Conservation (phyloP, 2,797 vertebrate genomes). For the Aplochiton taeniatus region DNA sequence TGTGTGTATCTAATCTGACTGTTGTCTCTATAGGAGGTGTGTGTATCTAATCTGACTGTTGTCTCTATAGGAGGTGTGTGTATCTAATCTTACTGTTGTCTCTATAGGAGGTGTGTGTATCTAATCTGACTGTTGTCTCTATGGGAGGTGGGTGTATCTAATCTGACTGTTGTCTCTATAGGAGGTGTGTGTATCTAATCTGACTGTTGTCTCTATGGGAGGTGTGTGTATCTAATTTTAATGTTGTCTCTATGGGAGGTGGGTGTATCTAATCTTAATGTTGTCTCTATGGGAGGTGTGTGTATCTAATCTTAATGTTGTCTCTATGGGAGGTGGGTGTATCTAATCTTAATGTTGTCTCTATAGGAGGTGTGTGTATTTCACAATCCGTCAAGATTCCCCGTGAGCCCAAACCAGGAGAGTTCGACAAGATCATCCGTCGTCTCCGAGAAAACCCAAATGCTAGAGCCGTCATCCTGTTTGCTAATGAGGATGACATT, state of each 20-base stretch:
- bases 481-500: conserved; percentile 97
- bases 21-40: conserved; percentile 81
- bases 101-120: conserved; percentile 90
- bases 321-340: conserved; percentile 86
- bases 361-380: conserved; percentile 89
- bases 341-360: conserved; percentile 75
- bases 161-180: conserved; percentile 64
- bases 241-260: conserved; percentile 76
- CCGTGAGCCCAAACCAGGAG: conserved; percentile 87
- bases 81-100: conserved; percentile 73
- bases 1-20: conserved; percentile 92
- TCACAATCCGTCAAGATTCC: conserved; percentile 98
- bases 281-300: conserved; percentile 81
- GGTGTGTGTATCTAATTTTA: conserved; percentile 94
- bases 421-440: conserved; percentile 94
- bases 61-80: conserved; percentile 86
- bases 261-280: conserved; percentile 92
- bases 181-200: conserved; percentile 94
- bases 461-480: conserved; percentile 91
- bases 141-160: conserved; percentile 93
- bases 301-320: conserved; percentile 85
- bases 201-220: conserved; percentile 74
- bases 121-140: conserved; percentile 39
- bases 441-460: conserved; percentile 93
- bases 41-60: conserved; percentile 85